Evolutionary conservation across 2,113 vertebrate species (phyloP), one percentile per base, ranked within the genome.

Genomic region (Oryzias javanicus): DNA sequence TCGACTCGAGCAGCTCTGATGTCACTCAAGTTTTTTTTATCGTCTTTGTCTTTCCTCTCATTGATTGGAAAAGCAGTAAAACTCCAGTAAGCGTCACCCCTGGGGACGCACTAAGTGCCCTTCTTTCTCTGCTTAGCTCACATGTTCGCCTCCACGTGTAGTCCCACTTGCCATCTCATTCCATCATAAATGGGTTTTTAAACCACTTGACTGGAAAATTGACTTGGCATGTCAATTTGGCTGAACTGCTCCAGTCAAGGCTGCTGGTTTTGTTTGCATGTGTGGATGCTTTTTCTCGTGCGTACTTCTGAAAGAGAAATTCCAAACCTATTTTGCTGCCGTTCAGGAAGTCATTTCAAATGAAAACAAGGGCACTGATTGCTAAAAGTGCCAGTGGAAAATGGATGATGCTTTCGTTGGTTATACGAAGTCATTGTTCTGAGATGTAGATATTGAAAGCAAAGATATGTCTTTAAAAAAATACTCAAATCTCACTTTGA

Each of bases 201-300:
- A 86, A 77, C 74, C 80, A 80, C 63, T 83, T 82, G 80, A 69
- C 80, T 85, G 87, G 85, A 86, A 89, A 89, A 85, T 83, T 85
- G 76, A 80, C 76, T 81, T 60, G 67, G 71, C 70, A 41, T 80
- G 71, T 80, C 78, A 70, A 70, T 83, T 83, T 25, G 49, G 57
- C 60, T 67, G 72, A 85, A 69, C 53, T 25, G 67, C 64, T 58
- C 35, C n/a, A 66, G 60, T 84, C 73, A 46, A 64, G 57, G 64
- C 60, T 72, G 17, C 47, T 55, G 49, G 42, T 85, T 35, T 82
- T 74, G 61, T 71, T 66, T 61, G 63, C 4, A 3, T 60, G 55
- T 54, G 27, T 29, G n/a, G 74, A 66, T 54, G 59, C 52, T 69
- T 82, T 76, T 71, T 60, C 57, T 64, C 50, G 8, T 27, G 49